Evolutionary conservation across 1,140 invertebrate genomes (phyloP), one percentile per base, ranked within the genome.

Genomic region (Choristoneura fumiferana): DNA sequence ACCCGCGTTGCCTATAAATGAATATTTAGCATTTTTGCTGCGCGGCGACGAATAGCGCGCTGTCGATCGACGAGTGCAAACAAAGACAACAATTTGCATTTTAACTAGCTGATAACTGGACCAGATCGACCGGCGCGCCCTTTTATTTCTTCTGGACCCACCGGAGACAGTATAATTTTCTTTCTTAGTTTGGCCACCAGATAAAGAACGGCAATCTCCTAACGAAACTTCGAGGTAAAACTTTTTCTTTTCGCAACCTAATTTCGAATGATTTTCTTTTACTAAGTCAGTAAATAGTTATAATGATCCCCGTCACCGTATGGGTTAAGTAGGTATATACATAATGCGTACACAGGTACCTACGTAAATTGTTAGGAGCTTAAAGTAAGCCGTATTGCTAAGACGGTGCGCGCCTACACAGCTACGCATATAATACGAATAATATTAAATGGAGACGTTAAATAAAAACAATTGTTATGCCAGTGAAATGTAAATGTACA

Each of bases 81-180:
- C 80, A 82, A 84, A 78, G 74, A 81, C 69, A 69, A 76, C 70
- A 78, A 85, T 87, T 84, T 84, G 79, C 82, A 87, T 85, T 83
- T 87, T 85, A 85, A 87, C 76, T 73, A 83, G 76, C 76, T 72
- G 75, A 81, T 83, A 80, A 81, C 82, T 76, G 67, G 65, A 70
- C 63, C 67, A 67, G 65, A 63, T 66, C 65, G 54, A 62, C 69
- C 62, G 62, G 57, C 36, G 66, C 60, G 62, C 49, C 58, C 69
- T 72, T 58, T 78, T 75, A 79, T 79, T 78, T 74, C 57, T 53
- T 66, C 60, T 67, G 58, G 71, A 71, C 68, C 64, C 67, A 60
- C 56, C 58, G 60, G 64, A 69, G 71, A 72, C 69, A 64, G 69
- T 59, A 60, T 73, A 73, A 71, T 73, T 70, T 71, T 73, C 69